Evolutionary conservation across 2,888 invertebrate species (phyloP).

Genomic region (Stegophylla sp.): DNA sequence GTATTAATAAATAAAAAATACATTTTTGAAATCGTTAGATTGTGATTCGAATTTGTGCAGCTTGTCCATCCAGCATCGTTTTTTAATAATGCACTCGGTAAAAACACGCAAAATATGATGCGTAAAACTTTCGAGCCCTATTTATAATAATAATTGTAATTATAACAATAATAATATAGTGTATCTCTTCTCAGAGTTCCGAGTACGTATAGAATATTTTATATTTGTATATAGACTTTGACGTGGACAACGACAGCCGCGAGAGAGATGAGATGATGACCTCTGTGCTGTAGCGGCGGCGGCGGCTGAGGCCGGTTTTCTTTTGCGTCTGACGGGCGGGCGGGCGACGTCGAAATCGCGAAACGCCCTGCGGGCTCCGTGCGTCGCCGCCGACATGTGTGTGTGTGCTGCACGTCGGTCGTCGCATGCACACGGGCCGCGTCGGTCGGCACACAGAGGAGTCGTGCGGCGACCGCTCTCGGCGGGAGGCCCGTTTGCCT

Average conservation of each 20-base stretch:
- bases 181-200: no score
- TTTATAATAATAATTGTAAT: no score
- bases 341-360: constrained; percentile 57
- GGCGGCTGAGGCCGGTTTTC: constrained; percentile 36
- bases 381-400: constrained; percentile 5
- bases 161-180: no score
- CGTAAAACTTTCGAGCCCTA: no score
- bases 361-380: constrained; percentile 54
- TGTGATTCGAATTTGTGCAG: no score
- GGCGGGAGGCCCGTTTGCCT: constrained; percentile 56
- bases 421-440: neutral
- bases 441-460: constrained; percentile 41
- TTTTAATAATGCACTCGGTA: no score
- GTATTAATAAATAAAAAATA: no score
- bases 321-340: constrained; percentile 55
- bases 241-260: constrained; percentile 12
- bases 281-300: constrained; percentile 17
- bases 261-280: constrained; percentile 39
- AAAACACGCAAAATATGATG: no score
- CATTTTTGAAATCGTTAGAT: no score
- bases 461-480: constrained; percentile 54
- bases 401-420: no score
- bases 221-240: neutral
- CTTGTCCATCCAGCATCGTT: no score
- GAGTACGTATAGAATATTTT: no score